Percentiles rank a stretch among this genome's conserved stretches.
These are phyloP conservation scores for Odocoileus virginianus DNA, from an alignment of 2,113 vertebrate genomes.

Conservation along the genomic window DNA sequence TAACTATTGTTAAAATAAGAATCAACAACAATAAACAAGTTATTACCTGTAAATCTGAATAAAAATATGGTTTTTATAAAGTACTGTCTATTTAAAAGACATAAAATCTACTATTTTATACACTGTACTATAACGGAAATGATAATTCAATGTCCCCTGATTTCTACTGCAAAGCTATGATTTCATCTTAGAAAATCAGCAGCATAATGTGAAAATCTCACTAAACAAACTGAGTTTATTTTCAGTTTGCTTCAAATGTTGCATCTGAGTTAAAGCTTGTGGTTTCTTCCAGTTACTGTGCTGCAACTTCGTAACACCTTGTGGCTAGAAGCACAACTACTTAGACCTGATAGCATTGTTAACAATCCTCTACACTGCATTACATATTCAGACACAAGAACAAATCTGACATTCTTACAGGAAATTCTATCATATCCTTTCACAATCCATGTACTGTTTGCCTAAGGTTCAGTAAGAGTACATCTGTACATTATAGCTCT, in stretches of 20 bases:
- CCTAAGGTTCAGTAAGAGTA: not conserved
- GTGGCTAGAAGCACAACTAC: not conserved
- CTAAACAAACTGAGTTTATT: not conserved
- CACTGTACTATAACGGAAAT: not conserved
- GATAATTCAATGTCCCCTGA: not conserved
- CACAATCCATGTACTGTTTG: not conserved
- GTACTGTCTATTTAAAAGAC: not conserved
- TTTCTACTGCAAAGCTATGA: not conserved
- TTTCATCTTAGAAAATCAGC: not conserved
- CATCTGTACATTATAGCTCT: not conserved
- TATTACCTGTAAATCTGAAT: not conserved
- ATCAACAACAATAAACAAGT: not conserved
- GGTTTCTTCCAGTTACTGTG: not conserved
- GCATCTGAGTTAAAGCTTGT: not conserved
- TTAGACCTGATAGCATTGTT: not conserved
- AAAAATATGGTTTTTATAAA: not conserved
- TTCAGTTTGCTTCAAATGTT: not conserved
- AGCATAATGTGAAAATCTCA: not conserved
- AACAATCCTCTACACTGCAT: not conserved
- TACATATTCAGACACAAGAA: not conserved
- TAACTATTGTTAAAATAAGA: not conserved
- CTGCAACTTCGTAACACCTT: not conserved
- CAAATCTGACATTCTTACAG: not conserved
- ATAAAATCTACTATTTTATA: not conserved
- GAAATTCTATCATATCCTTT: not conserved